A percentile compares a stretch with the other conserved stretches of the same genome.
These are phyloP conservation scores for Dysmachus trigonus DNA, from an alignment of 2,888 invertebrate species.

Conservation along the genomic window DNA sequence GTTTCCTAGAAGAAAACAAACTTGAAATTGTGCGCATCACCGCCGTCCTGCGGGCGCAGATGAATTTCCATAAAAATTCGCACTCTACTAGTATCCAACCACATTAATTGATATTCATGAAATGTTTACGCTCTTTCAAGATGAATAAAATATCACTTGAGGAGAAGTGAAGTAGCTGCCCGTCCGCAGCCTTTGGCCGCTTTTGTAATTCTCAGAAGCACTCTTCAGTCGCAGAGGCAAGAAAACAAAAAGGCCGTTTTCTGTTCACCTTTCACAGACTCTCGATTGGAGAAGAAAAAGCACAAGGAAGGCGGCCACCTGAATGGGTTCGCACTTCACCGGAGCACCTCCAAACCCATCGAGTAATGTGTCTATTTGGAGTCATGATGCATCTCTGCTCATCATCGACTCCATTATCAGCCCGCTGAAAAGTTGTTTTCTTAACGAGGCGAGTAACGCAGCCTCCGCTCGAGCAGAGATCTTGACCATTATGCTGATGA, in stretches of 20 bases:
- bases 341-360: neutral
- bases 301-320: neutral
- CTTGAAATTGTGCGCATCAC: neutral
- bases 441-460: neutral
- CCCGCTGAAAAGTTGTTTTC: constrained; percentile 28
- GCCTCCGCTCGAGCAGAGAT: neutral
- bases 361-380: constrained; percentile 29
- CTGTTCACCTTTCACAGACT: constrained; percentile 23
- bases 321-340: constrained; percentile 12
- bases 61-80: constrained; percentile 24
- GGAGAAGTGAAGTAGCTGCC: neutral
- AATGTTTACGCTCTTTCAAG: constrained; percentile 36
- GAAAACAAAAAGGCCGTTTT: neutral
- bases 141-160: constrained; percentile 41
- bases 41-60: neutral
- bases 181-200: neutral
- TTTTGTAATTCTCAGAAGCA: constrained; percentile 26
- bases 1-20: neutral
- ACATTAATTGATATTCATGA: constrained; percentile 35
- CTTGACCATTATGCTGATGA: constrained; percentile 37
- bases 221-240: neutral
- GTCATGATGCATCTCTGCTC: constrained; percentile 33
- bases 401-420: constrained; percentile 22
- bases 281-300: neutral
- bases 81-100: neutral